Conservation (phyloP, 2,797 vertebrate genomes). For the Pygocentrus nattereri region DNA sequence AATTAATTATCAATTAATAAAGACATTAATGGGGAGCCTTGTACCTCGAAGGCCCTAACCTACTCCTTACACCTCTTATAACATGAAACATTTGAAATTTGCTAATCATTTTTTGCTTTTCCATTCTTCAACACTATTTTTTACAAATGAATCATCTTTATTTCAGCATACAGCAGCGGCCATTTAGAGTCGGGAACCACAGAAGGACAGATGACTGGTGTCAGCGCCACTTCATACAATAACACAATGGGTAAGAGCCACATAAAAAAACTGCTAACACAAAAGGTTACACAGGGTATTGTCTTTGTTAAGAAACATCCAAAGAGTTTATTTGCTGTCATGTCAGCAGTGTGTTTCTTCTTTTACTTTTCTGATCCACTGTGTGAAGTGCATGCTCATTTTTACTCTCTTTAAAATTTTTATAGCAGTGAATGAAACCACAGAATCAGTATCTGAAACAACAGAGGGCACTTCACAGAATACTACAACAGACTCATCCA, state of each 20-base stretch:
- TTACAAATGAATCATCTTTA: not conserved
- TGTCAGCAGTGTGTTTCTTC: not conserved
- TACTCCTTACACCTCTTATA: no score
- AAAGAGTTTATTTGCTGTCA: not conserved
- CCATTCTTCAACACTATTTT: not conserved
- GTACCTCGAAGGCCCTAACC: no score
- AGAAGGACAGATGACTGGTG: not conserved
- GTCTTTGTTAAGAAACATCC: not conserved
- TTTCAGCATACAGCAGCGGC: conserved; percentile 21
- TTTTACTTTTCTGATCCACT: not conserved
- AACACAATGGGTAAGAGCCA: no score
- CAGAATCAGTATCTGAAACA: conserved; percentile 19
- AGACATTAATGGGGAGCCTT: no score
- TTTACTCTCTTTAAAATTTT: conserved; percentile 26
- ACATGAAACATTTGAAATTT: no score
- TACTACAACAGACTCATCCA: conserved; percentile 45
- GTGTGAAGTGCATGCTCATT: not conserved
- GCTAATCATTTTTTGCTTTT: no score
- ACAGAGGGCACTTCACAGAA: conserved; percentile 43
- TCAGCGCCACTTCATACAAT: conserved; percentile 35
- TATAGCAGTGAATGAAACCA: conserved; percentile 35
- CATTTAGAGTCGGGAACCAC: conserved; percentile 4
- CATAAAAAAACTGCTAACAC: no score
- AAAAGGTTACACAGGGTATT: no score
- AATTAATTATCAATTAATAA: no score